Percentiles rank a stretch among this genome's conserved stretches.
Conservation (phyloP, 2,797 vertebrate genomes). For the Pipistrellus nathusii region DNA sequence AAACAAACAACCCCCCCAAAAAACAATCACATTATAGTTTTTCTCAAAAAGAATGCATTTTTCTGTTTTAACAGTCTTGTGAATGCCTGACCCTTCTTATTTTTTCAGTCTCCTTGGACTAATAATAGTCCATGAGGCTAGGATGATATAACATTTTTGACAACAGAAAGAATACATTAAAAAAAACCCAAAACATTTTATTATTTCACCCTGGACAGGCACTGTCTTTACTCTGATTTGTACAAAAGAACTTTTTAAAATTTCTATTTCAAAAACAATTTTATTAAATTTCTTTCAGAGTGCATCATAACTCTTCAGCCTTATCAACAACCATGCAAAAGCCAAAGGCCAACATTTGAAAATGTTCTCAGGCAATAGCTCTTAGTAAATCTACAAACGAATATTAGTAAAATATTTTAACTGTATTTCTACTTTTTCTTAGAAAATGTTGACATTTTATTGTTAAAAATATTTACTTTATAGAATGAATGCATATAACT, state of each 20-base stretch:
- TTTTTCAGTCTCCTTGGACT: background rate
- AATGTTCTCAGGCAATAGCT: constrained; percentile 2
- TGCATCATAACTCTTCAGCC: background rate
- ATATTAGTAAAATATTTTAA: constrained; percentile 20
- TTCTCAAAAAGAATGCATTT: constrained; percentile 5
- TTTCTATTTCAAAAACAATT: constrained; percentile 37
- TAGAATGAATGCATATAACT: background rate
- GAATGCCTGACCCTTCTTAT: background rate
- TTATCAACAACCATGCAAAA: constrained; percentile 35
- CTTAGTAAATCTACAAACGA: background rate
- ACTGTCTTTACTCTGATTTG: background rate
- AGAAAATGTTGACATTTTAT: constrained; percentile 28
- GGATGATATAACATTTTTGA: background rate
- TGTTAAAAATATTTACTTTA: constrained; percentile 47
- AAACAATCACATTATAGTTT: background rate
- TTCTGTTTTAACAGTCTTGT: background rate
- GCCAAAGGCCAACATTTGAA: constrained; percentile 54
- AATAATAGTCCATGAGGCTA: background rate
- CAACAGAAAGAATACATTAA: background rate
- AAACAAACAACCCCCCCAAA: background rate
- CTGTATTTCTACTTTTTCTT: constrained; percentile 31
- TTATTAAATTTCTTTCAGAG: background rate
- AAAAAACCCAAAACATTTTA: background rate
- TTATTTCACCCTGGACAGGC: background rate
- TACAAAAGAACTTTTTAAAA: constrained; percentile 20